Evolutionary conservation across 2,113 vertebrate species (phyloP).

Genomic region (Epinephelus lanceolatus): DNA sequence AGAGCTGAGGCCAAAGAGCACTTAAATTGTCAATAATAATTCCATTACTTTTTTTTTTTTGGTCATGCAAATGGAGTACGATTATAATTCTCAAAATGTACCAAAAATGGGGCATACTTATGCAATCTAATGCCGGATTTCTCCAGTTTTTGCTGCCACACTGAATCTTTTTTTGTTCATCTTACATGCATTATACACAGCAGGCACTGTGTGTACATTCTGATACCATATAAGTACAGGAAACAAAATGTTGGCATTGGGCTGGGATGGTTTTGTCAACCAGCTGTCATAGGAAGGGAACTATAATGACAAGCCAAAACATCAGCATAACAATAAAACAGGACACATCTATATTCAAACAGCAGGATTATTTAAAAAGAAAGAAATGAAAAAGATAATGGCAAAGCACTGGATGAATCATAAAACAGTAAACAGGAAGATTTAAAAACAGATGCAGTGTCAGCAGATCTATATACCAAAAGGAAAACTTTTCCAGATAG

Average conservation of each 20-base stretch:
- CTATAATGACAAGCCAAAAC: too few relatives aligned
- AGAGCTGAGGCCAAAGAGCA: conserved; percentile 17
- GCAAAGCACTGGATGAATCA: background rate
- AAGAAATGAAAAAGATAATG: background rate
- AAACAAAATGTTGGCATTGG: background rate
- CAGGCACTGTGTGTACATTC: too few relatives aligned
- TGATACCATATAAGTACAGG: too few relatives aligned
- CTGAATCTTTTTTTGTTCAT: background rate
- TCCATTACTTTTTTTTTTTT: conserved; percentile 25
- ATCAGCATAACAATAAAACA: too few relatives aligned
- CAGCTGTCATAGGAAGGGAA: background rate
- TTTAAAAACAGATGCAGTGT: background rate
- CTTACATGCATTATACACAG: too few relatives aligned
- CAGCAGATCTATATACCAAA: background rate
- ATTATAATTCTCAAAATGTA: conserved; percentile 7
- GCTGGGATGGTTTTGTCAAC: background rate
- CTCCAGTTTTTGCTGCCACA: background rate
- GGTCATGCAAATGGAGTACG: conserved; percentile 8
- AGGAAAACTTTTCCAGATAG: background rate
- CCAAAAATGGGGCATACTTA: background rate
- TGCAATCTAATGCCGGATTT: background rate
- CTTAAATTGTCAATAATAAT: conserved; percentile 50
- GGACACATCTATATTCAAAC: too few relatives aligned
- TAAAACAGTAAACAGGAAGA: background rate
- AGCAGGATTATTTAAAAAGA: background rate